Evolutionary conservation across 2,888 invertebrate species (phyloP).

Genomic region (Alentia gelatinosa): DNA sequence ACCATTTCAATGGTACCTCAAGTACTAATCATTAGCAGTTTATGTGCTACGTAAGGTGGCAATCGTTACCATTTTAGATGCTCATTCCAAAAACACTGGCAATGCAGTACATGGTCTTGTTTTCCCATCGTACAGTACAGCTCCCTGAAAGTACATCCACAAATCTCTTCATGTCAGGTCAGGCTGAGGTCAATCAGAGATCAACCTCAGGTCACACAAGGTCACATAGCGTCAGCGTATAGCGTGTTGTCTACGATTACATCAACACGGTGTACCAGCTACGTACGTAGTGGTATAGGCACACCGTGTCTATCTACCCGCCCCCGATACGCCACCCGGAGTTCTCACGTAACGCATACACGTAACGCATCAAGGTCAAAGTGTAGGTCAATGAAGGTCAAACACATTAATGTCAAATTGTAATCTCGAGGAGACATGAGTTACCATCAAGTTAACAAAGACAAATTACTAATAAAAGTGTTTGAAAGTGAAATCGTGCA

Average conservation of each 20-base stretch:
- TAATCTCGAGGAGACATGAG: too few relatives aligned
- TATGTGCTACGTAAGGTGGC: not conserved
- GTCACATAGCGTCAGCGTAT: not conserved
- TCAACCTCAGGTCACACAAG: not conserved
- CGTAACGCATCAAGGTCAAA: too few relatives aligned
- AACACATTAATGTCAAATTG: too few relatives aligned
- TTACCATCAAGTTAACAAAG: not conserved
- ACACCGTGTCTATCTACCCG: too few relatives aligned
- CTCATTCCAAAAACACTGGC: conserved; percentile 95
- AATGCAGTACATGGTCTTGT: conserved; percentile 99
- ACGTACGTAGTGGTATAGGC: not conserved
- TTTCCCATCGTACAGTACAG: conserved; percentile 99
- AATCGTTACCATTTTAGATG: conserved; percentile 82
- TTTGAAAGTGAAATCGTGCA: not conserved
- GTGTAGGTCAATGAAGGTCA: too few relatives aligned
- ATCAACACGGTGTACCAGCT: not conserved
- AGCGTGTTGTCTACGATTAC: not conserved
- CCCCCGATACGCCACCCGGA: too few relatives aligned
- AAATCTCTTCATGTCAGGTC: conserved; percentile 1
- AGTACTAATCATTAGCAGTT: not conserved
- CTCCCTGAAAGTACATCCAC: conserved; percentile 82
- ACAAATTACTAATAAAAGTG: not conserved
- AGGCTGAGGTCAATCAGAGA: not conserved
- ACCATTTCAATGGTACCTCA: not conserved
- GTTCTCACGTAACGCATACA: too few relatives aligned